These are phyloP conservation scores for Blastobasis adustella DNA, from an alignment of 2,888 invertebrate genomes.

Conservation along the genomic window DNA sequence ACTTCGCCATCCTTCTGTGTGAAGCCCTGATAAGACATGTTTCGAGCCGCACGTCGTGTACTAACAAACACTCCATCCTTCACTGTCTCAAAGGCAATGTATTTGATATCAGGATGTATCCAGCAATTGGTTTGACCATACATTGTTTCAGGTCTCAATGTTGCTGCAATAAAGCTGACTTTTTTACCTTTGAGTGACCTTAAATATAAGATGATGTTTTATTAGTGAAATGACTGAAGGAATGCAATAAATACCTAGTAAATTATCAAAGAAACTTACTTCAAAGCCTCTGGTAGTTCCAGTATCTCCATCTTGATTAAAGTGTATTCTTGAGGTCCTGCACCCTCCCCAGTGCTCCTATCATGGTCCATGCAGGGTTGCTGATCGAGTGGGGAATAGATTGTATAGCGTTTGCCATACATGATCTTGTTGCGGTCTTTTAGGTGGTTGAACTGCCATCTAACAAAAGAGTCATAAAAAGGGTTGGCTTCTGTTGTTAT, in stretches of 20 bases:
- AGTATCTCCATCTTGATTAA: conserved; percentile 93
- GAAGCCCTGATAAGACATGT: conserved; percentile 97
- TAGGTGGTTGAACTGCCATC: conserved; percentile 95
- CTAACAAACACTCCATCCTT: conserved; percentile 88
- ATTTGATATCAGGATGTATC: conserved; percentile 95
- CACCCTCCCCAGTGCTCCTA: conserved; percentile 95
- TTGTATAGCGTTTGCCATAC: conserved; percentile 97
- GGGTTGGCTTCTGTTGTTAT: conserved; percentile 99
- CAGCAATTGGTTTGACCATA: conserved; percentile 99
- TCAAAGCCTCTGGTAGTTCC: conserved; percentile 80
- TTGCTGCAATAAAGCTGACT: conserved; percentile 95
- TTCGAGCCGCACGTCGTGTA: conserved; percentile 91
- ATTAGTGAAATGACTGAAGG: no score
- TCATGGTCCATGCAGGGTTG: conserved; percentile 99
- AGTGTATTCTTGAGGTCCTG: conserved; percentile 98
- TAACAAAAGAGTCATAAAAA: conserved; percentile 97
- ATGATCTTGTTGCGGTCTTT: conserved; percentile 91
- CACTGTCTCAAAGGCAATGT: conserved; percentile 87
- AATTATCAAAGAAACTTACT: conserved; percentile 52
- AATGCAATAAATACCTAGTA: no score
- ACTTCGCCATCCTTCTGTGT: conserved; percentile 86
- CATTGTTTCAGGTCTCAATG: conserved; percentile 99
- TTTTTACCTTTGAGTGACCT: conserved; percentile 71
- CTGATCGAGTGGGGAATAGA: conserved; percentile 96
- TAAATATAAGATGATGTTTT: conserved; percentile 23